A percentile compares a stretch with the other conserved stretches of the same genome.
Evolutionary conservation across 2,797 vertebrate species (phyloP).

Genomic region (Pangasius krempfi): DNA sequence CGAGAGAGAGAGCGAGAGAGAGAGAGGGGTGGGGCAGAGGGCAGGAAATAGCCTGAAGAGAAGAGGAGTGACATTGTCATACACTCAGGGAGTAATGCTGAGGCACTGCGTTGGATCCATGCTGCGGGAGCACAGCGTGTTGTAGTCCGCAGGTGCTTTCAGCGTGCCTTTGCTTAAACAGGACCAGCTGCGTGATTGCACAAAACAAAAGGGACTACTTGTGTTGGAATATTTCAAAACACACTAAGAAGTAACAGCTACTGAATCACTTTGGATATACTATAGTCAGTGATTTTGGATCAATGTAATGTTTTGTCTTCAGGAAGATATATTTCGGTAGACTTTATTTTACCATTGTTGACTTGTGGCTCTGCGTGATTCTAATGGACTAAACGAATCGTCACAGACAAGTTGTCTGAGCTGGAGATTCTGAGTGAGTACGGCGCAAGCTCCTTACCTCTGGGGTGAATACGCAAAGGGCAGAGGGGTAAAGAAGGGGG

Average conservation of each 20-base stretch:
- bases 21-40: constrained; percentile 22
- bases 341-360: not conserved
- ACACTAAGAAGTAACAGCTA: not conserved
- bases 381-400: constrained; percentile 23
- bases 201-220: constrained; percentile 39
- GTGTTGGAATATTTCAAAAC: constrained; percentile 32
- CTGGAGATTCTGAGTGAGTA: constrained; percentile 65
- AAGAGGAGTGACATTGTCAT: constrained; percentile 57
- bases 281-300: not conserved
- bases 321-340: constrained; percentile 16
- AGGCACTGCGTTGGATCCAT: constrained; percentile 21
- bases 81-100: constrained; percentile 42
- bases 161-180: constrained; percentile 36
- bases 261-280: not conserved
- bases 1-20: constrained; percentile 28
- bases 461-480: constrained; percentile 33
- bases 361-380: constrained; percentile 42
- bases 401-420: constrained; percentile 44
- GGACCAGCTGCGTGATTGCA: constrained; percentile 34
- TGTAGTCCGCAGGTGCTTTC: constrained; percentile 37
- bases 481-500: constrained; percentile 59
- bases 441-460: constrained; percentile 49
- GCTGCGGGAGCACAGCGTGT: constrained; percentile 19
- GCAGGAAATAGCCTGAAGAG: constrained; percentile 59
- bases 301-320: not conserved